Evolutionary conservation across 2,888 invertebrate genomes (phyloP).

Genomic region (Epicampocera succincta): DNA sequence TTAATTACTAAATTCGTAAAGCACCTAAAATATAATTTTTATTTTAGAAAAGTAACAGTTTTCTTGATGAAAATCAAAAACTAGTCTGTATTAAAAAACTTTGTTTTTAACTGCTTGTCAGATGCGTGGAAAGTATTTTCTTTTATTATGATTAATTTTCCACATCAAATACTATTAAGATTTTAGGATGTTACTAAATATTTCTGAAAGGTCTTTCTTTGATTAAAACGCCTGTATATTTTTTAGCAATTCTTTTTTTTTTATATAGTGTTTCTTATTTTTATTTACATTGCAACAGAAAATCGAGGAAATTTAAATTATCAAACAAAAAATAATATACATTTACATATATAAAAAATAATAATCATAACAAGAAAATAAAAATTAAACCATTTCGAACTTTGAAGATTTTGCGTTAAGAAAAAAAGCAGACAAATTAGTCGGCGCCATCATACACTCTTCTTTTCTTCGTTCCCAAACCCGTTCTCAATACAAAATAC

Average conservation of each 20-base stretch:
- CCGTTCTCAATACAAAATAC: slow-evolving; percentile 49
- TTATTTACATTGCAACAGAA: slow-evolving; percentile 49
- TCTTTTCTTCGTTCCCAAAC: slow-evolving; percentile 32
- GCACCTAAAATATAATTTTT: too few species aligned
- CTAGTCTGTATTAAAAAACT: too few species aligned
- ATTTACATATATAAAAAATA: slow-evolving; percentile 35
- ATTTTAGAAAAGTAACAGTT: too few species aligned
- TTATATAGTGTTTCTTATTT: slow-evolving; percentile 27
- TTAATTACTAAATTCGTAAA: too few species aligned
- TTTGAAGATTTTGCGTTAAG: slow-evolving; percentile 34
- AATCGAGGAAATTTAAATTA: slow-evolving; percentile 62
- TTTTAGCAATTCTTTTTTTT: slow-evolving; percentile 21
- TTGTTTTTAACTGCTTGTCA: too few species aligned
- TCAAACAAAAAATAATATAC: slow-evolving; percentile 47
- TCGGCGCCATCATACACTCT: slow-evolving; percentile 31
- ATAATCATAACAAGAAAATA: slow-evolving; percentile 60
- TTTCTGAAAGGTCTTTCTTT: neutral
- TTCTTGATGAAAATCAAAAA: too few species aligned
- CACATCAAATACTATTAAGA: too few species aligned
- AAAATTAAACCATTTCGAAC: slow-evolving; percentile 46
- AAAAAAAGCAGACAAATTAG: slow-evolving; percentile 20
- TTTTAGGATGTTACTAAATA: too few species aligned
- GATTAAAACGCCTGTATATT: slow-evolving; percentile 6
- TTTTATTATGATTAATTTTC: too few species aligned
- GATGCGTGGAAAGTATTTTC: too few species aligned